A percentile compares a stretch with the other conserved stretches of the same genome.
Conservation (phyloP, 2,888 invertebrate species). For the Andrena flavipes region DNA sequence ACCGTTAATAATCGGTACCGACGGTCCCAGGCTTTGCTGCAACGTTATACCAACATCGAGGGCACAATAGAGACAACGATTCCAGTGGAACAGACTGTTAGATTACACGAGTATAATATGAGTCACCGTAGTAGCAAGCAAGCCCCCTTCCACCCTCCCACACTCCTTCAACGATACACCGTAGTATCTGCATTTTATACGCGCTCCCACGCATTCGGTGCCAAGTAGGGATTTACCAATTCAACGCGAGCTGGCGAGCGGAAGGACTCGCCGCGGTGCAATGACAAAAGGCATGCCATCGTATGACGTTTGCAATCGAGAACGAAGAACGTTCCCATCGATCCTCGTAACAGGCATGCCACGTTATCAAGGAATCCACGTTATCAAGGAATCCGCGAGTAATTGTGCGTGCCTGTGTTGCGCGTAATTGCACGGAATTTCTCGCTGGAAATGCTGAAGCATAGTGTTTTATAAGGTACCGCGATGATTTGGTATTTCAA, state of each 20-base stretch:
- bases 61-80: slow-evolving; percentile 33
- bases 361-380: slow-evolving; percentile 1
- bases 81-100: slow-evolving; percentile 22
- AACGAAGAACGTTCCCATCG: slow-evolving; percentile 26
- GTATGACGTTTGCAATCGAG: slow-evolving; percentile 18
- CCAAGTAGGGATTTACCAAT: slow-evolving; percentile 65
- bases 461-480: not conserved
- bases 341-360: slow-evolving; percentile 19
- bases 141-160: slow-evolving; percentile 51
- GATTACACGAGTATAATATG: slow-evolving; percentile 42
- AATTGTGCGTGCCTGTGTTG: not conserved
- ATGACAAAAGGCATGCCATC: slow-evolving; percentile 11
- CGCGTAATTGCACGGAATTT: slow-evolving; percentile 1
- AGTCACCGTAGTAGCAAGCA: slow-evolving; percentile 48
- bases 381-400: slow-evolving; percentile 5
- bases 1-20: not conserved
- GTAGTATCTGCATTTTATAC: slow-evolving; percentile 66
- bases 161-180: slow-evolving; percentile 14
- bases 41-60: not conserved
- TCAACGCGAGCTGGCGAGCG: slow-evolving; percentile 58
- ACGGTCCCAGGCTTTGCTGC: not conserved
- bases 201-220: slow-evolving; percentile 69
- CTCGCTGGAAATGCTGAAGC: not conserved
- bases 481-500: too few relatives aligned
- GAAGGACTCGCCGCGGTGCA: slow-evolving; percentile 37